Evolutionary conservation across 2,888 invertebrate genomes (phyloP), one percentile per base, ranked within the genome.

Genomic region (Elgonia sp.): DNA sequence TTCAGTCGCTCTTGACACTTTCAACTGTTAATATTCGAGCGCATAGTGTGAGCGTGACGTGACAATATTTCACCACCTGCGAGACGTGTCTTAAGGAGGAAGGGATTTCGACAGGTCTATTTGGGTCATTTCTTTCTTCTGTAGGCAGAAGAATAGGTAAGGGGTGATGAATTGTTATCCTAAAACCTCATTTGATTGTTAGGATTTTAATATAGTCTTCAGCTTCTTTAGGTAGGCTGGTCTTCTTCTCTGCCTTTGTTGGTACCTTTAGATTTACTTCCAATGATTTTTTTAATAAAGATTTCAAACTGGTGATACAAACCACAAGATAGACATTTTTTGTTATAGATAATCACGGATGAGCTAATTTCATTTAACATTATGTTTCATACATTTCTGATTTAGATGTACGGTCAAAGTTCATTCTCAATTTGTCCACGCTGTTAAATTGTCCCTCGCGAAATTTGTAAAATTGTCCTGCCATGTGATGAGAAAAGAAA

Each of bases 1-100:
- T 80, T 87, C 93, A 94, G 94, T 94, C 92, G 93, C 92, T 91
- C 92, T 92, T 91, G 92, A 93, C 93, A 93, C 93, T 92, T 93
- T 93, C 92, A 90, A 84, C 91, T 87, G 92, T 92, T 91, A 91
- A 91, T 92, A 90, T 92, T 91, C 81, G 89, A 80, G 84, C 63
- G 53, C 65, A 67, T 63, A 16, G 57, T 16, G 12, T 18, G 42
- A 85, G 57, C 85, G 85, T 80, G 73, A 75, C 81, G 50, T 55
- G 55, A 75, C 75, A 21, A 42, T 81, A 76, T 76, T 86, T 81
- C 29, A 60, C 29, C 72, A 57, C 46, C 67, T 75, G 46, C 69
- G 18, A 63, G 18, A 63, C 18, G n/a, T 6, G 42, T 6, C 18
- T n/a, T 37, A 20, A 20, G 62, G 29, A 29, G 29, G 37, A 80